Conservation (phyloP, 2,113 vertebrate species). For the Puma concolor region DNA sequence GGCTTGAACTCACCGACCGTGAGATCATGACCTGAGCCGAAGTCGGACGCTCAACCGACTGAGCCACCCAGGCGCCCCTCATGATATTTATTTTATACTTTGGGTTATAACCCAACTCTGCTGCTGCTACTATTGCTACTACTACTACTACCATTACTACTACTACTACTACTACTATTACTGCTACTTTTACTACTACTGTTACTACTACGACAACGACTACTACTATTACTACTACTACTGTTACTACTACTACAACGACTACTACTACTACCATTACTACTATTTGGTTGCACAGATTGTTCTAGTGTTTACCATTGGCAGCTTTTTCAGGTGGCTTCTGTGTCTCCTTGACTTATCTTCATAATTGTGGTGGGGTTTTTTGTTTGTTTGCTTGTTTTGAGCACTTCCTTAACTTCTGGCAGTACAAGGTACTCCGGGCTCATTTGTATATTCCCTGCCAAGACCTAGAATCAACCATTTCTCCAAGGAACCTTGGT, state of each 20-base stretch:
- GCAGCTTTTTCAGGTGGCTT: background rate
- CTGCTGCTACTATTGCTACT: background rate
- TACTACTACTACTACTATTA: too few relatives aligned
- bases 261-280: background rate
- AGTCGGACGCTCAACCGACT: too few relatives aligned
- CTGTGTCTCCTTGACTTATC: background rate
- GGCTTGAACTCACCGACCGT: too few relatives aligned
- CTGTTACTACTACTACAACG: background rate
- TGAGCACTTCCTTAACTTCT: background rate
- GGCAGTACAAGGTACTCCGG: background rate
- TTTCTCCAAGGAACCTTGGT: background rate
- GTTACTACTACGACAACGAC: fast-evolving
- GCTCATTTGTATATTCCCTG: background rate
- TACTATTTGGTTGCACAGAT: background rate
- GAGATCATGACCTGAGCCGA: too few relatives aligned
- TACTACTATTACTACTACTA: background rate
- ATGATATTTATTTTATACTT: background rate
- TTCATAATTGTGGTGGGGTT: background rate
- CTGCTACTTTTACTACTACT: background rate
- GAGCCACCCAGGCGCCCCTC: background rate
- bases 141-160: too few relatives aligned
- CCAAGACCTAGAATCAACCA: background rate
- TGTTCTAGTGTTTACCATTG: background rate
- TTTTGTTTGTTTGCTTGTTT: background rate
- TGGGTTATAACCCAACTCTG: background rate